These are phyloP conservation scores for Tupiocoris notatus DNA, from an alignment of 2,888 invertebrate species.

Conservation along the genomic window DNA sequence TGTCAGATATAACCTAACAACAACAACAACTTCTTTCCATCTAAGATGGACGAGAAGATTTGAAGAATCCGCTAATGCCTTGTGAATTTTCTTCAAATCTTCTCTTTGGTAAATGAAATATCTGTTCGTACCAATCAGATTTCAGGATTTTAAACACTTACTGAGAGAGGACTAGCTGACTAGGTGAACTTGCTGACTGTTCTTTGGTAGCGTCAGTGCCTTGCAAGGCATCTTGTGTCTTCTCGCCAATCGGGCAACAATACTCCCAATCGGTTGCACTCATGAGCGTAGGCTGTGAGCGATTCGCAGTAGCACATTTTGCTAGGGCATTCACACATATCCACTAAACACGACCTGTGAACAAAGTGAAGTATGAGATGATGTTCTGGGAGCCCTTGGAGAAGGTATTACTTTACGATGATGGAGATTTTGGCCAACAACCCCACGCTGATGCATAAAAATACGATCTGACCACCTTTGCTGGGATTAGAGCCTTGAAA, in stretches of 20 bases:
- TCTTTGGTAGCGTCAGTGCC: slow-evolving; percentile 32
- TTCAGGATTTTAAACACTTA: slow-evolving; percentile 16
- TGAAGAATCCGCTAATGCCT: no score
- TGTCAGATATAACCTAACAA: no score
- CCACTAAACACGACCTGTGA: slow-evolving; percentile 73
- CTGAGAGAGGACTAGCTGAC: slow-evolving; percentile 24
- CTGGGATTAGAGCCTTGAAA: no score
- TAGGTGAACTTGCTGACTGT: slow-evolving; percentile 20
- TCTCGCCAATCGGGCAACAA: slow-evolving; percentile 70
- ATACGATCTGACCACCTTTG: no score
- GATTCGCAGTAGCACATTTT: slow-evolving; percentile 83
- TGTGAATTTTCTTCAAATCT: background rate
- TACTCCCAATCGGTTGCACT: slow-evolving; percentile 77
- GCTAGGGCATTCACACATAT: slow-evolving; percentile 83
- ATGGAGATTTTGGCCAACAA: no score
- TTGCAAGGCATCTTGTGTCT: slow-evolving; percentile 62
- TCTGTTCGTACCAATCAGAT: no score
- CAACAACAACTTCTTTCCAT: no score
- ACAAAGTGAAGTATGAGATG: no score
- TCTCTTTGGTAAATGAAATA: background rate
- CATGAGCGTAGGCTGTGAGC: slow-evolving; percentile 83
- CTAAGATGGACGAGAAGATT: no score
- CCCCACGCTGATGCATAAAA: no score
- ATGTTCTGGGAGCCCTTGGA: no score
- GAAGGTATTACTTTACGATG: no score